A percentile compares a stretch with the other conserved stretches of the same genome.
phyloP scores from a whole-genome alignment of 2,797 vertebrate species.

The Xiphorhynchus erythropygius region DNA sequence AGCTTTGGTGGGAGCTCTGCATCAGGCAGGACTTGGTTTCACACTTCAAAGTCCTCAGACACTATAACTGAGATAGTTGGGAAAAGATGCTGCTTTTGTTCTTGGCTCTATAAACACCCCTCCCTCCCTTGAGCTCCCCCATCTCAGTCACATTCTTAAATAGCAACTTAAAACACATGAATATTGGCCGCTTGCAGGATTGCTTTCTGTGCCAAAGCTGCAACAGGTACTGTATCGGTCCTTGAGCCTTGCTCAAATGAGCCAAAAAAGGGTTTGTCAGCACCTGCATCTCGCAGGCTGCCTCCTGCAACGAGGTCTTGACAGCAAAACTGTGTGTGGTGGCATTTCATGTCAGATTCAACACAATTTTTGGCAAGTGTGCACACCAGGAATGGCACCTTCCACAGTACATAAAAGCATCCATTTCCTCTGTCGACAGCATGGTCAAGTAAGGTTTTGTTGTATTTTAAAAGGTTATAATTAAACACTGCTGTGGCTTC shows the following conservation, averaged over 20 bases:
- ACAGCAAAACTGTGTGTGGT: background rate
- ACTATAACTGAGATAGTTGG: background rate
- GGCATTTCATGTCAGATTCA: background rate
- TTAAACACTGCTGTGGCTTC: slow-evolving; percentile 3
- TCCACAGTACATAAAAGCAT: background rate
- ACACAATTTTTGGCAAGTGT: background rate
- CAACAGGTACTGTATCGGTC: background rate
- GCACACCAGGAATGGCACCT: slow-evolving; percentile 10
- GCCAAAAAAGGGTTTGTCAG: background rate
- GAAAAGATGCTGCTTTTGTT: slow-evolving; percentile 65
- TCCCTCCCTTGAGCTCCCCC: background rate
- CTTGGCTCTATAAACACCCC: slow-evolving; percentile 66
- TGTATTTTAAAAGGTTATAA: slow-evolving; percentile 3
- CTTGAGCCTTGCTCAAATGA: background rate
- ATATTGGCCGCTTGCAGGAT: slow-evolving; percentile 11
- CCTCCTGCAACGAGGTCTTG: background rate
- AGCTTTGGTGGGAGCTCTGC: background rate
- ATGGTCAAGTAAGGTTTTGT: background rate
- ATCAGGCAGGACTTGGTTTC: background rate
- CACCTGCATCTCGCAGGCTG: background rate
- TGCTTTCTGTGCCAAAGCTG: background rate
- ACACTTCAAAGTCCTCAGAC: background rate
- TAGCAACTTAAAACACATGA: background rate
- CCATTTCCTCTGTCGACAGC: background rate
- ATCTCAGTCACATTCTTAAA: slow-evolving; percentile 21